Evolutionary conservation across 35 echinoderm and acorn worm species (phyloP), one percentile per base, ranked within the genome.

Genomic region (Apostichopus parvimensis): DNA sequence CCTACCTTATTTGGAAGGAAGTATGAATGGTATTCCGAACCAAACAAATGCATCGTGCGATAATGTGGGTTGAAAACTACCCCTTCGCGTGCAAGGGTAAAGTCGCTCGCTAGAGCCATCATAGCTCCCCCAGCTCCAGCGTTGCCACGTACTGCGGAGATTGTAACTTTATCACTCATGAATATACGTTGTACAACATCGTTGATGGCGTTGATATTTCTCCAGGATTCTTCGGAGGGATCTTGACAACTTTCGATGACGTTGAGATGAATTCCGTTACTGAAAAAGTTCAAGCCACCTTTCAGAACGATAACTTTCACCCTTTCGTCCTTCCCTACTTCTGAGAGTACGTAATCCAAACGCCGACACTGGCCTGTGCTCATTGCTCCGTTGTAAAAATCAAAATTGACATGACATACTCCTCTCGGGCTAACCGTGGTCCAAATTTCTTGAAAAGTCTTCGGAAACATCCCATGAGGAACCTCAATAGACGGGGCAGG

Each of bases 171-270:
- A 15, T 57, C 45, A 18, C 79, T 82, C 79, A 82, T 82, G 79
- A 82, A 82, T 82, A 82, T 53, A 82, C 79, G 79, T n/a, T 82
- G 79, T 82, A 82, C 79, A 15, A 82, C 79, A 18, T 82, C 79
- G 79, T 82, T 82, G 79, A 82, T 82, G 23, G 79, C 79, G 79
- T 82, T 82, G 9, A 82, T 82, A 82, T 82, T 82, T 57, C 79
- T 53, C 79, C 79, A 82, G 22, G 79, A 82, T 24, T 82, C 79
- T 15, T 82, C 14, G 8, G 79, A 22, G 14, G 79, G 79, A 82
- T 82, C 79, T 17, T 24, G 14, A 15, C 23, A 53, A 6, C 20
- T 45, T 57, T 82, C 79, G 21, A 82, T 82, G 8, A 82, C 79
- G 45, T 82, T 82, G 8, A 82, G 25, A 57, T 82, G 79, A 17